Evolutionary conservation across 2,888 invertebrate species (phyloP), one percentile per base, ranked within the genome.

Genomic region (Lochmaea capreae): DNA sequence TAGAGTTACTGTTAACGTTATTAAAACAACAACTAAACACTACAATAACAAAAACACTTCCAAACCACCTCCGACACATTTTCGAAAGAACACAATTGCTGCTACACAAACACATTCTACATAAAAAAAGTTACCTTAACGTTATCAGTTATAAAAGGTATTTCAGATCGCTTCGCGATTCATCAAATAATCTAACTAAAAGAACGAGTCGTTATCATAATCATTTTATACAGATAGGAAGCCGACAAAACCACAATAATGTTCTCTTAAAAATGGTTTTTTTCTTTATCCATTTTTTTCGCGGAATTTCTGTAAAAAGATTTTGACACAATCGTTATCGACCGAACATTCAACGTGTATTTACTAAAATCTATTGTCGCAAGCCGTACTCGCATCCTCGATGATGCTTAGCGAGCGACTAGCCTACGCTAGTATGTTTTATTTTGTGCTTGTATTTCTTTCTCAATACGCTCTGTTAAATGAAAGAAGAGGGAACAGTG

Each of bases 1-100:
- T 63, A 49, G 12, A 9, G 57, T 39, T 43, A 43, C 59, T 59
- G n/a, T 63, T 12, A 43, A 39, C 39, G 42, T 63, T 39, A 68
- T 63, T 67, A 49, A 69, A 76, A 73, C 73, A 69, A 67, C 72
- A 77, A 76, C 76, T 74, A 68, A 76, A 76, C 77, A 77, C 77
- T 65, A 74, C 12, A 52, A 73, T 49, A 72, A 77, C 74, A 69
- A 75, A 57, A 72, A 69, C 76, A 77, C 75, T 65, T 49, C 61
- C 54, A 62, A 65, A 74, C 76, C 72, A 76, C 67, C 68, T 71
- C 70, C 71, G 54, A 65, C 75, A 74, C 72, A 65, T 69, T 69
- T 73, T 73, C 26, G 43, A 61, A n/a, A 61, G 62, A 59, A 66
- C 69, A 73, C 69, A 66, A 52, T 39, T 26, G 61, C 66, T 59